phyloP scores from a whole-genome alignment of 2,888 invertebrate species.

The Pseudococcus jackbeardsleyi region DNA sequence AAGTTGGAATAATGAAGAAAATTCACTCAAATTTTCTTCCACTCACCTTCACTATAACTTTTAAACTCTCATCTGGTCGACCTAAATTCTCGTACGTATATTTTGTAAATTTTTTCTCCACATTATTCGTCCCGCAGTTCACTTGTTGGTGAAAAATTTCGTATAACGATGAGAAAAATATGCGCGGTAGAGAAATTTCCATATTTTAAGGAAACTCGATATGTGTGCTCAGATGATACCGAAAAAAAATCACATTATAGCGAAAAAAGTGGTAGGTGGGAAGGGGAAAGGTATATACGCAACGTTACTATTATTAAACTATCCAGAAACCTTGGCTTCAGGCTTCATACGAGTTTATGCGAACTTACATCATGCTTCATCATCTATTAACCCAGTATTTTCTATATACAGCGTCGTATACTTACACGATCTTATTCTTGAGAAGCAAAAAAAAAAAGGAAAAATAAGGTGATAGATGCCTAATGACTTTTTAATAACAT shows the following conservation, averaged over 20 bases:
- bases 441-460: background rate
- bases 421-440: background rate
- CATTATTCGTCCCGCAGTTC: background rate
- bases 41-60: too few relatives aligned
- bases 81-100: background rate
- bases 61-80: too few relatives aligned
- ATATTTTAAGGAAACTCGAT: background rate
- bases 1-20: too few relatives aligned
- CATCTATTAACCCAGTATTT: background rate
- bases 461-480: constrained; percentile 14
- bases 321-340: background rate
- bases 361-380: background rate
- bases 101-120: background rate
- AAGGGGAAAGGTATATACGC: background rate
- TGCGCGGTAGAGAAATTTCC: background rate
- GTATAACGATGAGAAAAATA: too few relatives aligned
- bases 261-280: background rate
- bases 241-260: background rate
- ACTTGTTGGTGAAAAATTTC: background rate
- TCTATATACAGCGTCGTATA: background rate
- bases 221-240: background rate
- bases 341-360: background rate
- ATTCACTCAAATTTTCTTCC: too few relatives aligned
- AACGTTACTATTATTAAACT: background rate
- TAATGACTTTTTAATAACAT: constrained; percentile 36